Base-by-base conservation (phyloP, 1,140 invertebrate species). In the Pseudomyrmex gracilis region DNA sequence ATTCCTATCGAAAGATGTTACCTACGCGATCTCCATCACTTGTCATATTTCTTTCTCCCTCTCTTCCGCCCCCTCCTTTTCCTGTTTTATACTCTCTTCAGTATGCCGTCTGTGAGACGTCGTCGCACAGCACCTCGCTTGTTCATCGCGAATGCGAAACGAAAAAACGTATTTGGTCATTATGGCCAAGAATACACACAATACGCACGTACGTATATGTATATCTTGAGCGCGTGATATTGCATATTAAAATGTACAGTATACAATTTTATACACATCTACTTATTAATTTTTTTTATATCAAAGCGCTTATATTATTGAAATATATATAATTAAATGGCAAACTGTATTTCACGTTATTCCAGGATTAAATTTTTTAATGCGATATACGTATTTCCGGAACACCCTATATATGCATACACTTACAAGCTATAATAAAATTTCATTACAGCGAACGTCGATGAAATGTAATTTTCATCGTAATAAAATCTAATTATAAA, bases 1-100 rank as follows among this genome's bases (percentile, higher is more conserved):
- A 87, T 87, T 70, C 47, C 85, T 82, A 88, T 89, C 84, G 68
- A 83, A 83, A 80, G 87, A 82, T 74, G 70, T 86, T 86, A 70
- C 82, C 82, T 84, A 84, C 55, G 66, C 89, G 57, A 68, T 88
- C 86, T 76, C 85, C 73, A 80, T 87, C 86, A 84, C 82, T 49
- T 87, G 85, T 84, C 86, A 51, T 82, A 87, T 57, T 22, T 49
- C 43, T 20, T 34, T 13, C 34, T 78, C 64, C 12, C 22, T 49
- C 20, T 22, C 53, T 49, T 53, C n/a, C 49, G 45, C 66, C 24
- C 66, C 10, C 15, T 43, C n/a, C 45, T 3, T 45, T 34, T n/a
- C 13, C 43, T 47, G 51, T 17, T 47, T 58, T 70, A 57, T 34
- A 34, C 5, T 34, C 13, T 24, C 10, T 34, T 10, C 45, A 22